Evolutionary conservation across 2,888 invertebrate species (phyloP).

Genomic region (Rhyacophila evoluta): DNA sequence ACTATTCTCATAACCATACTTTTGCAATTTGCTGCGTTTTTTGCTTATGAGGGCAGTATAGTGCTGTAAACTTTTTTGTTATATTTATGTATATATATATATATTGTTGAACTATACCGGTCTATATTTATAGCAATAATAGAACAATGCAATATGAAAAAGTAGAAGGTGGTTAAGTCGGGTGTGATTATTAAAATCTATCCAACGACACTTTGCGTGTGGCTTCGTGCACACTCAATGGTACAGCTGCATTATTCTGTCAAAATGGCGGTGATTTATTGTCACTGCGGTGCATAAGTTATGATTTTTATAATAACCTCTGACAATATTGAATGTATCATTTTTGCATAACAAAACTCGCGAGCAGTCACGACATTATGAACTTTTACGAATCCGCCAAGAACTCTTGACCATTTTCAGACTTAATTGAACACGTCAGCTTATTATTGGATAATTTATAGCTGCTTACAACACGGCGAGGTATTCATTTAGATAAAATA

Average conservation of each 20-base stretch:
- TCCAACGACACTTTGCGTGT: neutral
- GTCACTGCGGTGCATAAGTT: neutral
- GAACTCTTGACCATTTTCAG: neutral
- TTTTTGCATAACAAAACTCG: neutral
- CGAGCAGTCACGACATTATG: neutral
- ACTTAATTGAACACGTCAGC: neutral
- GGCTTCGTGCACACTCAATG: neutral
- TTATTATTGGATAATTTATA: neutral
- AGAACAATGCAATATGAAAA: too few species aligned
- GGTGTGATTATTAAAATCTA: neutral
- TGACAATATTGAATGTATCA: neutral
- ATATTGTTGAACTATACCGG: too few species aligned
- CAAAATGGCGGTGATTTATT: constrained; percentile 22
- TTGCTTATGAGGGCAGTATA: too few species aligned
- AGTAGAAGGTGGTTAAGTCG: too few species aligned
- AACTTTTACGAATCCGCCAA: neutral
- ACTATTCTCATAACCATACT: too few species aligned
- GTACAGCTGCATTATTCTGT: constrained; percentile 12
- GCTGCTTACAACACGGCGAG: too few species aligned
- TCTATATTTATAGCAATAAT: too few species aligned
- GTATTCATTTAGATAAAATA: too few species aligned
- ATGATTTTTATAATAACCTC: constrained; percentile 20
- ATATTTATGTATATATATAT: too few species aligned
- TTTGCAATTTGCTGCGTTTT: too few species aligned
- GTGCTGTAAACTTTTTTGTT: too few species aligned